phyloP scores from a whole-genome alignment of 2,888 invertebrate genomes.

The Atethmia centrago region DNA sequence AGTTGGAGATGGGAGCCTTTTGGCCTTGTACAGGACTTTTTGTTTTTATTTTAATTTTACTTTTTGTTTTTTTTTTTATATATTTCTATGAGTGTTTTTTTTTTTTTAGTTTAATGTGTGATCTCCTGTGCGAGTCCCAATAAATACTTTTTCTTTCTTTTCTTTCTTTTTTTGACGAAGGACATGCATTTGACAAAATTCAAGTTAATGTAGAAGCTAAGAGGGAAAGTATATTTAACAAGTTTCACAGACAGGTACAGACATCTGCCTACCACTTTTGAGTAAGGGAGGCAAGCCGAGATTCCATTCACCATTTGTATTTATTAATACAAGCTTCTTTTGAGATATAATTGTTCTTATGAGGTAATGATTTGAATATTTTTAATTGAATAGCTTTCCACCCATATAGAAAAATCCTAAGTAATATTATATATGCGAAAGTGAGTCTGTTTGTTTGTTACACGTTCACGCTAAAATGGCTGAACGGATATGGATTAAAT shows the following conservation, averaged over 20 bases:
- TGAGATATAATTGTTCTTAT: conserved; percentile 36
- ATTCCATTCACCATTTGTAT: neutral
- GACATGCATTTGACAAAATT: neutral
- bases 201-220: too few relatives aligned
- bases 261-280: neutral
- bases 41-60: too few relatives aligned
- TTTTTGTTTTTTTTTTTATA: too few relatives aligned
- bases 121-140: too few relatives aligned
- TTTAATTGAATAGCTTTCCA: conserved; percentile 20
- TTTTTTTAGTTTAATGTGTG: too few relatives aligned
- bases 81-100: too few relatives aligned
- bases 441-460: too few relatives aligned
- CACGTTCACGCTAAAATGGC: too few relatives aligned
- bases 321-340: neutral
- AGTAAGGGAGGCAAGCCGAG: neutral
- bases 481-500: too few relatives aligned
- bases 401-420: neutral
- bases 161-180: neutral
- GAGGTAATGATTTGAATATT: conserved; percentile 46
- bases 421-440: neutral
- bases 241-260: neutral
- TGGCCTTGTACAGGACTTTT: too few relatives aligned
- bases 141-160: too few relatives aligned
- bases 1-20: too few relatives aligned
- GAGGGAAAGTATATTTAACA: neutral